Conservation (phyloP, 2,113 vertebrate species). For the Tamias sibiricus region DNA sequence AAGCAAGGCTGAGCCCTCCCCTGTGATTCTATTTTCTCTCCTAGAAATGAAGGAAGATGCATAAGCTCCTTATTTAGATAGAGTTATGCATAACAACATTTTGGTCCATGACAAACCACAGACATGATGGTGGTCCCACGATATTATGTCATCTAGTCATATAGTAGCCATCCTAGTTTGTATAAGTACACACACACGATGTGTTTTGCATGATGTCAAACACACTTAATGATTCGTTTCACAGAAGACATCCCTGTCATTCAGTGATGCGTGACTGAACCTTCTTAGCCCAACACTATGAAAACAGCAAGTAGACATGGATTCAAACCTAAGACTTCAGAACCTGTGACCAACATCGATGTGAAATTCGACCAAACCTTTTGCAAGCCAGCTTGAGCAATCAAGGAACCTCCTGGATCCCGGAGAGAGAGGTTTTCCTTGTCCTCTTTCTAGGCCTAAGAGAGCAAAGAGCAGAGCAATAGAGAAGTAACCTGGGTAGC, state of each 20-base stretch:
- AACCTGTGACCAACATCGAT: neutral
- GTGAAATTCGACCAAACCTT: neutral
- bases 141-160: neutral
- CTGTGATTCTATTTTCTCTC: neutral
- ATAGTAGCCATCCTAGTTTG: neutral
- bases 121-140: neutral
- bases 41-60: neutral
- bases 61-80: neutral
- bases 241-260: neutral
- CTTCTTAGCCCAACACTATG: neutral
- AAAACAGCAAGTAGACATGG: neutral
- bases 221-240: neutral
- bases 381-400: neutral
- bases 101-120: neutral
- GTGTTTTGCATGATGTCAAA: neutral
- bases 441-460: neutral
- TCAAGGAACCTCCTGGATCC: neutral
- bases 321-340: neutral
- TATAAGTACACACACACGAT: neutral
- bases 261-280: neutral
- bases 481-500: neutral
- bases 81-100: neutral
- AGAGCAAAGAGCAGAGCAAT: neutral
- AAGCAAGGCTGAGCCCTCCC: neutral
- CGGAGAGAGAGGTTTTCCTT: neutral